Evolutionary conservation across 2,797 vertebrate species (phyloP).

Genomic region (Pithecia hirsuta): DNA sequence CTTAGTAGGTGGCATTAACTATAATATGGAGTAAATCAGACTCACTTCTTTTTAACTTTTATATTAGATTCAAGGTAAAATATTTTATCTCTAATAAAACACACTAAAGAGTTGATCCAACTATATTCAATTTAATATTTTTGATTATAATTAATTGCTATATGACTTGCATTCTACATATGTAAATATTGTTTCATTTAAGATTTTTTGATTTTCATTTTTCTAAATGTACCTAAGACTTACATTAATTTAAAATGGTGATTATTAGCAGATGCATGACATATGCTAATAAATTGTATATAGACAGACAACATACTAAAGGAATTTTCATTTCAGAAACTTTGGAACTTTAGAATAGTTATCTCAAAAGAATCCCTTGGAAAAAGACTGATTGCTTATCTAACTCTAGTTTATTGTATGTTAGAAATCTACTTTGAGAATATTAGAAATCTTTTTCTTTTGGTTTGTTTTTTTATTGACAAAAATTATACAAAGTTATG

Average conservation of each 20-base stretch:
- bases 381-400: not conserved
- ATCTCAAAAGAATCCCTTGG: not conserved
- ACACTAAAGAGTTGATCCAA: not conserved
- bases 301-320: not conserved
- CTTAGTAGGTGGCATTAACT: not conserved
- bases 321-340: not conserved
- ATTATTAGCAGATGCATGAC: not conserved
- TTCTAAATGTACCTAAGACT: not conserved
- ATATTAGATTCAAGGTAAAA: not conserved
- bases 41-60: not conserved
- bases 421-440: not conserved
- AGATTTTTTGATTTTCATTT: not conserved
- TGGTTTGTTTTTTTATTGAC: not conserved
- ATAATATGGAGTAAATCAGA: not conserved
- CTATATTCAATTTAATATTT: not conserved
- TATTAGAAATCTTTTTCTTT: not conserved
- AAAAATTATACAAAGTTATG: not conserved
- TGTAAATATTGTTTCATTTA: not conserved
- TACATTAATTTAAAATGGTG: not conserved
- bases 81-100: not conserved
- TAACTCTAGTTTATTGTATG: not conserved
- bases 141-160: not conserved
- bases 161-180: not conserved
- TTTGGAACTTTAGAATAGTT: not conserved
- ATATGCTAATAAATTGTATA: not conserved